Conservation (phyloP, 2,113 vertebrate species). For the Psephotus haematonotus region DNA sequence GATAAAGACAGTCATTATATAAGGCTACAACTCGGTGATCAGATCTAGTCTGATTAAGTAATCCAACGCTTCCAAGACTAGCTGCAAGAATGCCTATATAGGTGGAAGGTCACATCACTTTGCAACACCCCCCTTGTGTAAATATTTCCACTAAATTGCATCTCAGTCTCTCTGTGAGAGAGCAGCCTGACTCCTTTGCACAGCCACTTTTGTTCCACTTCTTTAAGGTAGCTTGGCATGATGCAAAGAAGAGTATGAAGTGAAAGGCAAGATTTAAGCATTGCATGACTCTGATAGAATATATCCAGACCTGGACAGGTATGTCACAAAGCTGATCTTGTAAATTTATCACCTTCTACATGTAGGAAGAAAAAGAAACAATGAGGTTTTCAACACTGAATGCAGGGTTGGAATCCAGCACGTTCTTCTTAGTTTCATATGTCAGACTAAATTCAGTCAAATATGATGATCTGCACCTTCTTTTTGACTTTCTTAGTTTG, state of each 20-base stretch:
- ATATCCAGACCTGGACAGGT: not conserved
- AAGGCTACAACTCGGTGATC: not conserved
- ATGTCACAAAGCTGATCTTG: not conserved
- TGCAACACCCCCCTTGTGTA: not conserved
- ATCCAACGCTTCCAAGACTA: not conserved
- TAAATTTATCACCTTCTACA: not conserved
- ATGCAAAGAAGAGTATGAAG: not conserved
- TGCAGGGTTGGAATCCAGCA: not conserved
- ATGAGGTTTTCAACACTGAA: rapidly evolving
- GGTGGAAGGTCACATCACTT: not conserved
- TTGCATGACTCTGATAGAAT: not conserved
- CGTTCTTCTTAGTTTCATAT: not conserved
- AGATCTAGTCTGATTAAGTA: not conserved
- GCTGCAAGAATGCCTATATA: not conserved
- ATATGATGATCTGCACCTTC: not conserved
- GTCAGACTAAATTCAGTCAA: not conserved
- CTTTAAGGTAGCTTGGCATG: not conserved
- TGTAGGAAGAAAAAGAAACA: not conserved
- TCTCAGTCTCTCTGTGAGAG: not conserved
- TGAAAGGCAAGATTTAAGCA: not conserved
- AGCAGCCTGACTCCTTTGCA: not conserved
- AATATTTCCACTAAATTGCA: not conserved
- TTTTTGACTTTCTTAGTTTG: not conserved
- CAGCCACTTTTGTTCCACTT: not conserved
- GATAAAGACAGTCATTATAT: not conserved